Evolutionary conservation across 2,113 vertebrate species (phyloP).

Genomic region (Cyrtonyx montezumae): DNA sequence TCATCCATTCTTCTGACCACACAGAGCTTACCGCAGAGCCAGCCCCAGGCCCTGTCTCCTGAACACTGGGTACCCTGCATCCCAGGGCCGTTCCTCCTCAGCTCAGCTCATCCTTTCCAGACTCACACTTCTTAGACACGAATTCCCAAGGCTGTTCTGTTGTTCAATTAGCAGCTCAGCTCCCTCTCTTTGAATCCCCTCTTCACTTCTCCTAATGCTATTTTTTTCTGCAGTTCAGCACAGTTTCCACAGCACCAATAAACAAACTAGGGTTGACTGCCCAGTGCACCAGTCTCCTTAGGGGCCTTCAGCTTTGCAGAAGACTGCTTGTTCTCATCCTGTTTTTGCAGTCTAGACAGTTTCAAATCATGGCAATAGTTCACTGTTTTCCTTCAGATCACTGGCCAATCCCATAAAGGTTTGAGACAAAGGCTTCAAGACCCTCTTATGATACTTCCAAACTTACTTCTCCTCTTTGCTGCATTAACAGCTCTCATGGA

Average conservation of each 20-base stretch:
- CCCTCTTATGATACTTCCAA: background rate
- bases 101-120: background rate
- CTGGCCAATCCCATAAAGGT: background rate
- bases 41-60: background rate
- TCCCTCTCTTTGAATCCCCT: background rate
- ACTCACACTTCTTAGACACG: background rate
- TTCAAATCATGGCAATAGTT: background rate
- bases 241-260: constrained; percentile 29
- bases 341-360: background rate
- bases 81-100: background rate
- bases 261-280: background rate
- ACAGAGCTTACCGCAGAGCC: background rate
- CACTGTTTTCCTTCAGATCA: background rate
- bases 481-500: background rate
- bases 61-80: background rate
- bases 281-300: background rate
- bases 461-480: background rate
- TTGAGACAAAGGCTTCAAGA: background rate
- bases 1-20: background rate
- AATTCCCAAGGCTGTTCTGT: background rate
- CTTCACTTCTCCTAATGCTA: background rate
- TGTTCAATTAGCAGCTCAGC: background rate
- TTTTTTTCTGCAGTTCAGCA: background rate
- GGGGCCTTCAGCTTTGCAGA: background rate
- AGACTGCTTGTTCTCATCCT: background rate